These are phyloP conservation scores for Dusona sp. DNA, from an alignment of 2,888 invertebrate species.

Conservation along the genomic window DNA sequence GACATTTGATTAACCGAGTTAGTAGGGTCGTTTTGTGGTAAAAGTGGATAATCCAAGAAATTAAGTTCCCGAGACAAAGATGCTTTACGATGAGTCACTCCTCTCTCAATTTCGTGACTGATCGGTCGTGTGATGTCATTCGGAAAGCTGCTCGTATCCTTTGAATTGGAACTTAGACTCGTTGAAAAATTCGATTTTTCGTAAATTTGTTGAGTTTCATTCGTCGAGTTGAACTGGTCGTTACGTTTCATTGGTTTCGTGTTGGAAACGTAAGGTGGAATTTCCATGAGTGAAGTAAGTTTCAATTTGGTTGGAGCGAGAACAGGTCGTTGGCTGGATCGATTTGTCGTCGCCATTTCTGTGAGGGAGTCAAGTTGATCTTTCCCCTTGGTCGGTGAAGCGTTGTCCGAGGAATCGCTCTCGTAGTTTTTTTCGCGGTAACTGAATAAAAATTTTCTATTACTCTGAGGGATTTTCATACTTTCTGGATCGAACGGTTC, in stretches of 20 bases:
- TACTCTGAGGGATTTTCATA: slow-evolving; percentile 37
- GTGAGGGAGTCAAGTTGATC: not conserved
- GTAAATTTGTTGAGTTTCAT: not conserved
- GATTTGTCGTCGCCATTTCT: not conserved
- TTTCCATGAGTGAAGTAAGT: slow-evolving; percentile 55
- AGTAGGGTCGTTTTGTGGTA: slow-evolving; percentile 28
- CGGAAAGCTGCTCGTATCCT: not conserved
- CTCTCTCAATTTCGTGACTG: slow-evolving; percentile 44
- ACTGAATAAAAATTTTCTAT: slow-evolving; percentile 48
- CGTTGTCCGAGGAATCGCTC: slow-evolving; percentile 67
- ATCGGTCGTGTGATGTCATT: slow-evolving; percentile 18
- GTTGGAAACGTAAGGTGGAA: slow-evolving; percentile 8
- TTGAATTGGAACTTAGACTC: not conserved
- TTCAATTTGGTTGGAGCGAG: slow-evolving; percentile 70
- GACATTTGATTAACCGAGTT: not conserved
- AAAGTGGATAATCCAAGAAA: slow-evolving; percentile 52
- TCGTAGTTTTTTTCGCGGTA: slow-evolving; percentile 68
- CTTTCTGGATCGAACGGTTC: slow-evolving; percentile 30
- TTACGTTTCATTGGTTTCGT: slow-evolving; percentile 3
- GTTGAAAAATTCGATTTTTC: slow-evolving; percentile 3
- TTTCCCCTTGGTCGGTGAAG: slow-evolving; percentile 55
- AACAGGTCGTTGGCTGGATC: slow-evolving; percentile 48
- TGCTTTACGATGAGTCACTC: slow-evolving; percentile 52
- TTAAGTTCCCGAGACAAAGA: slow-evolving; percentile 32
- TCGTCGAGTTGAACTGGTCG: not conserved